Conservation (phyloP, 2,797 vertebrate genomes). For the Crocidura indochinensis region DNA sequence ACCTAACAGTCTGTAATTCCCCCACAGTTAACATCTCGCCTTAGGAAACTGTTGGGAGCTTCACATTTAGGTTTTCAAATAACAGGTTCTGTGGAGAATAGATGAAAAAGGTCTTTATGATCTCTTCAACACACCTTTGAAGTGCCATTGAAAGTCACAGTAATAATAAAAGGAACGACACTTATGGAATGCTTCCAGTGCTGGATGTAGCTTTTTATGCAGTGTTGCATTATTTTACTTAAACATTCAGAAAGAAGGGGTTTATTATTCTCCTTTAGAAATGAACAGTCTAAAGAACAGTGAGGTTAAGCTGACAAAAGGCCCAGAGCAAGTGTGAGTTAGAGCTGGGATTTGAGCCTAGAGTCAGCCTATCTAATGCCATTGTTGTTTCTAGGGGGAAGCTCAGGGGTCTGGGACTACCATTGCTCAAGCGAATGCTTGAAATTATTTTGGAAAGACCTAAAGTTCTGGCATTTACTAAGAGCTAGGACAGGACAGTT, state of each 20-base stretch:
- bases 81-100: conserved; percentile 60
- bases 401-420: neutral
- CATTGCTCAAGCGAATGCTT: neutral
- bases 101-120: conserved; percentile 65
- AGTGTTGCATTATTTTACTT: conserved; percentile 34
- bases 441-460: neutral
- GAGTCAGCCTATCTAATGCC: neutral
- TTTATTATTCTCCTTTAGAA: conserved; percentile 47
- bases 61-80: conserved; percentile 71
- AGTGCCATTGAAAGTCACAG: conserved; percentile 15
- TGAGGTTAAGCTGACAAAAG: conserved; percentile 29
- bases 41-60: conserved; percentile 53
- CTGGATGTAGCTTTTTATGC: neutral
- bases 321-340: neutral
- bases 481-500: neutral
- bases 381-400: neutral
- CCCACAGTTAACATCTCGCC: conserved; percentile 73
- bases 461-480: neutral
- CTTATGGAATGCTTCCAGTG: neutral
- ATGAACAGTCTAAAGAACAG: conserved; percentile 34
- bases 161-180: conserved; percentile 20
- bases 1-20: conserved; percentile 71
- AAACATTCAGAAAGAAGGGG: conserved; percentile 47
- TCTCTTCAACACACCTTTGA: conserved; percentile 43
- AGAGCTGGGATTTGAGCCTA: conserved; percentile 7